Evolutionary conservation across 2,113 vertebrate genomes (phyloP).

Genomic region (Dromaius novaehollandiae): DNA sequence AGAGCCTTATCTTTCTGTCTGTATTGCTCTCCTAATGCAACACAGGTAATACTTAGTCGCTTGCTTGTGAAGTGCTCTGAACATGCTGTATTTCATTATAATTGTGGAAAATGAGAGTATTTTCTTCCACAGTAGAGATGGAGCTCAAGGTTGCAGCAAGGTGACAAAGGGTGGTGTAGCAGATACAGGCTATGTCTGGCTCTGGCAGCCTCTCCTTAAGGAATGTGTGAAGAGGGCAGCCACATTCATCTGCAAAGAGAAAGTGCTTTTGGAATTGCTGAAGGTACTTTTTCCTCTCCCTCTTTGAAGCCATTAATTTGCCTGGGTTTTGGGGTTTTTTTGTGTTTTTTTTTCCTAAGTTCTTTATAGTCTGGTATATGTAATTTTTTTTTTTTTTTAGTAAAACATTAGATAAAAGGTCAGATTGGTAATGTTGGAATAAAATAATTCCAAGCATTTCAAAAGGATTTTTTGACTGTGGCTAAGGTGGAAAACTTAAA

Average conservation of each 20-base stretch:
- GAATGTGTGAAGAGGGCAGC: background rate
- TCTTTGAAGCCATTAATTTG: background rate
- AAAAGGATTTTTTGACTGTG: background rate
- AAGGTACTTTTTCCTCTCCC: background rate
- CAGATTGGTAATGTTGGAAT: background rate
- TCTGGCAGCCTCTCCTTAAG: background rate
- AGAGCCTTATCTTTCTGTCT: background rate
- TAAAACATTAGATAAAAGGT: background rate
- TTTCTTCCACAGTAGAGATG: background rate
- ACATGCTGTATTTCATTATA: background rate
- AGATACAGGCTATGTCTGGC: background rate
- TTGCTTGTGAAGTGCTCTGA: background rate
- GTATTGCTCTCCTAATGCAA: background rate
- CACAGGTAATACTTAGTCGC: too few species aligned
- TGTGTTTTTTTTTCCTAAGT: accelerated
- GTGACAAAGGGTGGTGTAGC: background rate
- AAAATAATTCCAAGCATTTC: background rate
- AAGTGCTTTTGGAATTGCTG: background rate
- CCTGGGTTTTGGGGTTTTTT: too few species aligned
- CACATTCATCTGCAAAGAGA: background rate
- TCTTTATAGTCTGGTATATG: background rate
- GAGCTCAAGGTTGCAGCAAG: background rate
- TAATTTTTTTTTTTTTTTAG: background rate
- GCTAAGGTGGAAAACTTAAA: background rate
- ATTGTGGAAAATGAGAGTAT: background rate